Conservation (phyloP, 2,888 invertebrate species). For the Pristionchus entomophagus region DNA sequence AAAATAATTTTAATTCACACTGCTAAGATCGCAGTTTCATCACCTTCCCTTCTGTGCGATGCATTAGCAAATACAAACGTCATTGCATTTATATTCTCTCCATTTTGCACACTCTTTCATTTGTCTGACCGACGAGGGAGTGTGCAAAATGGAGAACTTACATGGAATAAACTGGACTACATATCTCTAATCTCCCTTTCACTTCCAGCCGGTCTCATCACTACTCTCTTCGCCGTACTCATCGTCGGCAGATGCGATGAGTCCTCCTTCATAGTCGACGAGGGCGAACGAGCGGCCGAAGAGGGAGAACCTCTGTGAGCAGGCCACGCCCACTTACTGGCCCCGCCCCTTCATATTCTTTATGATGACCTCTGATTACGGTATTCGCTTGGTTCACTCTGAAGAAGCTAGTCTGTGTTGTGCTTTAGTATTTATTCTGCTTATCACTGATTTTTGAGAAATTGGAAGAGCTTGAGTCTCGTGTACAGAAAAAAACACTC, state of each 20-base stretch:
- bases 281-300: slow-evolving; percentile 62
- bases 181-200: too few species aligned
- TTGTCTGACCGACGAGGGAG: too few species aligned
- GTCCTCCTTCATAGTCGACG: slow-evolving; percentile 62
- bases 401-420: neutral
- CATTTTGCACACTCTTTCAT: too few species aligned
- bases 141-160: too few species aligned
- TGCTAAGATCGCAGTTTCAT: too few species aligned
- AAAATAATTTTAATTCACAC: too few species aligned
- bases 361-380: neutral
- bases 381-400: neutral
- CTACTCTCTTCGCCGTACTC: slow-evolving; percentile 53
- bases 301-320: slow-evolving; percentile 62
- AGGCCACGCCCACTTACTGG: neutral
- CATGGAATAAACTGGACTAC: too few species aligned
- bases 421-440: neutral
- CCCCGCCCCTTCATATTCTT: neutral
- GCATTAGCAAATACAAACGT: too few species aligned
- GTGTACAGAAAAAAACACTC: neutral
- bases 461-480: slow-evolving; percentile 7
- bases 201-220: slow-evolving; percentile 43
- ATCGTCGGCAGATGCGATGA: slow-evolving; percentile 58
- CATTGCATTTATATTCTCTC: too few species aligned
- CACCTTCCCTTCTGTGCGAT: too few species aligned
- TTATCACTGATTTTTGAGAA: neutral